phyloP scores from a whole-genome alignment of 2,113 vertebrate species.

The Indicator maculatus region DNA sequence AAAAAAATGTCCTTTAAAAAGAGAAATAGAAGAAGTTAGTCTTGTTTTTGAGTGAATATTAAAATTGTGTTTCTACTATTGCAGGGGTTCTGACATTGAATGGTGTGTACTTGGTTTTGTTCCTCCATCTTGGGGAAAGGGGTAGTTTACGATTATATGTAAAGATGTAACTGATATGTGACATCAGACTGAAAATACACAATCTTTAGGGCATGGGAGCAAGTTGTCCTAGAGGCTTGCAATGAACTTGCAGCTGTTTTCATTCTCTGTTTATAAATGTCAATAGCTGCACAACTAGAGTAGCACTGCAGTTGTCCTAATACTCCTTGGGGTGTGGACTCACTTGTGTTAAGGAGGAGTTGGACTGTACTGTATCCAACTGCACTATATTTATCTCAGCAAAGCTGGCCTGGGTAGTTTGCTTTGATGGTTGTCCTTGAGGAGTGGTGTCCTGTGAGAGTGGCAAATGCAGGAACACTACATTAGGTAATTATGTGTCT shows the following conservation, averaged over 20 bases:
- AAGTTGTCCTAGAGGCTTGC: not conserved
- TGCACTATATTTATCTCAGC: no score
- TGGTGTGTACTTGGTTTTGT: not conserved
- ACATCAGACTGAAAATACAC: not conserved
- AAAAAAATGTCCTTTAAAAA: not conserved
- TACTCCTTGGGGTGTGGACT: not conserved
- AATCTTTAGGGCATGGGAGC: not conserved
- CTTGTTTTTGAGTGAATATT: not conserved
- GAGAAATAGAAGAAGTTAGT: not conserved
- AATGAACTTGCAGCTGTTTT: not conserved
- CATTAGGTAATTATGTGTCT: not conserved
- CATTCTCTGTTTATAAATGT: not conserved
- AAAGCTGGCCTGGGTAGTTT: not conserved
- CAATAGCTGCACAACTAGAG: not conserved
- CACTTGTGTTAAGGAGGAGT: not conserved
- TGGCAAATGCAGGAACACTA: not conserved
- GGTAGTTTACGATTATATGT: not conserved
- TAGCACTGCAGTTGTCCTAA: not conserved
- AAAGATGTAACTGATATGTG: not conserved
- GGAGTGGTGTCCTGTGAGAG: not conserved
- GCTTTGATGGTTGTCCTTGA: not conserved
- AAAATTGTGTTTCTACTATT: not conserved
- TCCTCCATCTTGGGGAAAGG: not conserved
- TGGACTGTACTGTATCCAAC: not conserved
- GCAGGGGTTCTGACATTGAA: not conserved